Evolutionary conservation across 2,797 vertebrate species (phyloP).

Genomic region (Pseudopleuronectes americanus): DNA sequence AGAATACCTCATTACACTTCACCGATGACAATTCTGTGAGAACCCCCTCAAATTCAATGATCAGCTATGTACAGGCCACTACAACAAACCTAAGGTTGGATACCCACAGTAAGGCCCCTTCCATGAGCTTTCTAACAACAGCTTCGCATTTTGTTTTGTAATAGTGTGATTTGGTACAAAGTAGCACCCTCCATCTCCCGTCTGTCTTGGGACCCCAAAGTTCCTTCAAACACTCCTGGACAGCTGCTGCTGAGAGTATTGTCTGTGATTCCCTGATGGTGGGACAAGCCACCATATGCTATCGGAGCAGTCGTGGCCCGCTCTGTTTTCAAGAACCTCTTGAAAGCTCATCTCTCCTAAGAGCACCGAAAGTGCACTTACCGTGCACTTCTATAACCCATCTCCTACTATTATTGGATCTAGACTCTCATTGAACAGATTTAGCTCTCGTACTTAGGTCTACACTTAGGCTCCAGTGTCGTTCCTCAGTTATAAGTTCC

Average conservation of each 20-base stretch:
- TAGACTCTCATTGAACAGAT: not conserved
- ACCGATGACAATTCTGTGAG: too few relatives aligned
- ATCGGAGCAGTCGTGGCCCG: not conserved
- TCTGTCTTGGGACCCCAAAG: too few relatives aligned
- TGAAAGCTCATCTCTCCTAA: not conserved
- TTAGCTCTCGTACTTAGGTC: not conserved
- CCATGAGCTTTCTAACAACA: too few relatives aligned
- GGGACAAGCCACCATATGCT: not conserved
- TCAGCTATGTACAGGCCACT: too few relatives aligned
- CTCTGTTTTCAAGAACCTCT: not conserved
- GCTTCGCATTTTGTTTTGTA: too few relatives aligned
- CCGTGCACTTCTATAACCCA: not conserved
- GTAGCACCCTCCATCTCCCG: too few relatives aligned
- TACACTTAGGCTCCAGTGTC: not conserved
- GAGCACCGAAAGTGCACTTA: not conserved
- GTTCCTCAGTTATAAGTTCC: not conserved
- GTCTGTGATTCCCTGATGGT: not conserved
- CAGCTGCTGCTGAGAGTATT: not conserved
- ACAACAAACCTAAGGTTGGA: too few relatives aligned
- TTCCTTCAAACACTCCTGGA: too few relatives aligned
- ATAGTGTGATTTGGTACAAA: too few relatives aligned
- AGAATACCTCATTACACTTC: too few relatives aligned
- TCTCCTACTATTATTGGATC: not conserved
- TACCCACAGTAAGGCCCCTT: too few relatives aligned
- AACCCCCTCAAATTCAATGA: too few relatives aligned